Evolutionary conservation across 1,140 invertebrate genomes (phyloP), one percentile per base, ranked within the genome.

Genomic region (Sycophila sp.): DNA sequence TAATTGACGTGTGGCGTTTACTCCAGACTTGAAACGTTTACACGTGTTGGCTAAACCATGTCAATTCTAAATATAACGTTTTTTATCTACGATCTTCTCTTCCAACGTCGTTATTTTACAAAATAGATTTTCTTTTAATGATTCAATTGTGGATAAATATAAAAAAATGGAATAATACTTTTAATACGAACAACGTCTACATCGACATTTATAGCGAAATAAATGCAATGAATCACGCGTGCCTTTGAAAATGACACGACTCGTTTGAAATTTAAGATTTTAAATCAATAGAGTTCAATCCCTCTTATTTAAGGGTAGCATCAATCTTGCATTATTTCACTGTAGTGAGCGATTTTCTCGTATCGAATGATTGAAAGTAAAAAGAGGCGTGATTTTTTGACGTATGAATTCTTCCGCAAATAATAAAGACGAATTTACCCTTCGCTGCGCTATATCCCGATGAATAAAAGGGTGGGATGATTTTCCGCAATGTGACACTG

Each of bases 331-430:
- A 4, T 1, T 22, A 42, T 10, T 55, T 53, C 32, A 32, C 10
- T 7, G 17, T 22, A 58, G 17, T 15, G 32, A 17, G n/a, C n/a
- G 36, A 38, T 5, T 59, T n/a, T 28, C 42, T 49, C 59, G 58
- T 38, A 59, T 26, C 19, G 7, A 22, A 49, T 59, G 28, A 68
- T 47, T 34, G 19, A 47, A 36, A 13, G 40, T 24, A 24, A 15
- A 45, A 55, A 66, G 13, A 67, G 36, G 26, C 28, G 36, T 34
- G 36, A 56, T 55, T 67, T 58, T 32, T 34, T 34, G 26, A 15
- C 26, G 19, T 38, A 45, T 58, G 53, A 58, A 67, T 45, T 32
- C 4, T 36, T n/a, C 17, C 15, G 45, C 36, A 49, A 55, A 67
- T 58, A 67, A 56, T 47, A n/a, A 38, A 10, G 53, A 56, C 17